phyloP scores from a whole-genome alignment of 2,797 vertebrate species.

The Tangara arthus region DNA sequence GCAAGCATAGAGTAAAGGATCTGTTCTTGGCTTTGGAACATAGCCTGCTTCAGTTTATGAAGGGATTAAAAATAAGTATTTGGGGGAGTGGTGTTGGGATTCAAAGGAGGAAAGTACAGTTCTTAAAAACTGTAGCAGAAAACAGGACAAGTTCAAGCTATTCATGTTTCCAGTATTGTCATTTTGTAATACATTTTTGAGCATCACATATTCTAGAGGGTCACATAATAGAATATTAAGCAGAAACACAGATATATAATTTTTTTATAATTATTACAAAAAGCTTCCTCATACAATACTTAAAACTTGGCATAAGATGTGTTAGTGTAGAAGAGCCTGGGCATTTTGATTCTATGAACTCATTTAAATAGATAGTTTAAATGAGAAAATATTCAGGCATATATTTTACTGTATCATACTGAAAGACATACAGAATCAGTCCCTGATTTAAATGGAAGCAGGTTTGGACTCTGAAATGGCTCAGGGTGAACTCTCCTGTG shows the following conservation, averaged over 20 bases:
- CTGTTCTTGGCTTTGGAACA: background rate
- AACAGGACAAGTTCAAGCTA: background rate
- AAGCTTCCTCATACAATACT: background rate
- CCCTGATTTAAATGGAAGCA: background rate
- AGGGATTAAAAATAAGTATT: slow-evolving; percentile 34
- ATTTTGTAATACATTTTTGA: background rate
- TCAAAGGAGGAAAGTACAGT: background rate
- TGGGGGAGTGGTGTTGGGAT: background rate
- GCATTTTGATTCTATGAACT: background rate
- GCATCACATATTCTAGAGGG: background rate
- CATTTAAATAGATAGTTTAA: background rate
- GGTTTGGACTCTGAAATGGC: background rate
- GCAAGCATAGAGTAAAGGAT: slow-evolving; percentile 62
- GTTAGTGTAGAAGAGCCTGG: background rate
- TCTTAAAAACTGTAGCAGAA: background rate
- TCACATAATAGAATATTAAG: background rate
- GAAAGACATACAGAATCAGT: background rate
- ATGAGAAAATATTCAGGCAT: background rate
- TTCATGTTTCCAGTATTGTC: background rate
- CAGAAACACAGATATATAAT: background rate
- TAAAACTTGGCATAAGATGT: background rate
- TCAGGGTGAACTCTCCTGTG: background rate
- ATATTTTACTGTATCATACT: background rate
- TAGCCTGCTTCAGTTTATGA: slow-evolving; percentile 6
- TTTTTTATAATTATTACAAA: background rate